phyloP scores from a whole-genome alignment of 2,797 vertebrate species.

The Enteromius fasciolatus region DNA sequence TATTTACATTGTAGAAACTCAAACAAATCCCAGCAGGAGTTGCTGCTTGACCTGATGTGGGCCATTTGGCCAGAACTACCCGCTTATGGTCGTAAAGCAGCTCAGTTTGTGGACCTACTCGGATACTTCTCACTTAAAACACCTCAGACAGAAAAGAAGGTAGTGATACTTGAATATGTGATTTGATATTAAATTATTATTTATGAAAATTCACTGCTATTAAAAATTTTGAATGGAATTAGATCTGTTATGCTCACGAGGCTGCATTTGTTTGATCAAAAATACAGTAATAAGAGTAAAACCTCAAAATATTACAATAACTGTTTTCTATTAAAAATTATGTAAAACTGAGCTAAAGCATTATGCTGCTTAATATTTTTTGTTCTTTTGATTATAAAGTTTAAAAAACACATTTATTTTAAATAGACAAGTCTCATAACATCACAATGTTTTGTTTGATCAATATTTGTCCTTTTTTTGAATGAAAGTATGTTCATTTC shows the following conservation, averaged over 20 bases:
- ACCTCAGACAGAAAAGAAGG: conserved; percentile 98
- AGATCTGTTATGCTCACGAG: no score
- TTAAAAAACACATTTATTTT: not conserved
- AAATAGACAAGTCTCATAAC: not conserved
- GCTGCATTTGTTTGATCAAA: not conserved
- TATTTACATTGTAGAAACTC: conserved; percentile 83
- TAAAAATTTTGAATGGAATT: not conserved
- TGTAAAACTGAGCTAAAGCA: not conserved
- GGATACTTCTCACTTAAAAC: conserved; percentile 99
- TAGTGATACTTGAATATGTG: conserved; percentile 57
- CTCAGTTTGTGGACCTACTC: conserved; percentile 97
- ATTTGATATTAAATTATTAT: not conserved
- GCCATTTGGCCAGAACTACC: conserved; percentile 99
- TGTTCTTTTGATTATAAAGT: not conserved
- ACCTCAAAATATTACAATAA: not conserved
- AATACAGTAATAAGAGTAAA: not conserved
- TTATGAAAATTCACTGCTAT: not conserved
- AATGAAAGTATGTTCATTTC: not conserved
- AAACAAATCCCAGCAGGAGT: conserved; percentile 94
- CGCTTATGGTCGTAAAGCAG: conserved; percentile 97
- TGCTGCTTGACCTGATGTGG: conserved; percentile 96
- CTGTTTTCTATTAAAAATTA: not conserved
- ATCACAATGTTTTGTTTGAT: not conserved
- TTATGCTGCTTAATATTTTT: not conserved
- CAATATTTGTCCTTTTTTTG: not conserved